phyloP scores from a whole-genome alignment of 2,113 vertebrate genomes.

The Coreoperca whiteheadi region DNA sequence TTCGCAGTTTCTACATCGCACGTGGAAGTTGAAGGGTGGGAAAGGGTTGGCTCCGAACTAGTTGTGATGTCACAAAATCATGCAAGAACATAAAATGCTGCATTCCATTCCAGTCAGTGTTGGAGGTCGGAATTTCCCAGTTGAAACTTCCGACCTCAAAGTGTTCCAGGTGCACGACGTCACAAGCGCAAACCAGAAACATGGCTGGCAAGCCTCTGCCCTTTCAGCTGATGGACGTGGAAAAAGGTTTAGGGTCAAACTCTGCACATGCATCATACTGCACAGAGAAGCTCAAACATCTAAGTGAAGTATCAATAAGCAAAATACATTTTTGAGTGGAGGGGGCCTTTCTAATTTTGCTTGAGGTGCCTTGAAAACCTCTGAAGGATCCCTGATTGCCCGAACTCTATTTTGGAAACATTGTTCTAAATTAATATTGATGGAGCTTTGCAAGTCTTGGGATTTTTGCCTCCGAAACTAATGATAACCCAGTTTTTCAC shows the following conservation, averaged over 20 bases:
- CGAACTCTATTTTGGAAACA: slow-evolving; percentile 7
- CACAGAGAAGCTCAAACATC: neutral
- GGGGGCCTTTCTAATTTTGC: neutral
- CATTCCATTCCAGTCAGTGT: too few relatives aligned
- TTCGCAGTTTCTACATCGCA: neutral
- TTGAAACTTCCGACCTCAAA: too few relatives aligned
- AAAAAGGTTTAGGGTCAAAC: neutral
- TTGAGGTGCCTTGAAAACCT: neutral
- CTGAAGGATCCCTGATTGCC: neutral
- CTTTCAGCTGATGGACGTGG: neutral
- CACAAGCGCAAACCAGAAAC: too few relatives aligned
- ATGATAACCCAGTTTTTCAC: neutral
- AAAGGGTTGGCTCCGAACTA: neutral
- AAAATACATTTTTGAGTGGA: too few relatives aligned
- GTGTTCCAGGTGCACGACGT: too few relatives aligned
- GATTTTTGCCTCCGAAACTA: neutral
- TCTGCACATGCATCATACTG: neutral
- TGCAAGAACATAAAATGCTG: too few relatives aligned
- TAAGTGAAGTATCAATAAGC: neutral
- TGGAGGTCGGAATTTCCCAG: too few relatives aligned
- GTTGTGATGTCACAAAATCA: neutral
- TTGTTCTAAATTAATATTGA: neutral
- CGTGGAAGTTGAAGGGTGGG: neutral
- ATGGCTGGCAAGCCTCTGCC: too few relatives aligned
- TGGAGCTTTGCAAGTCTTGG: neutral